Base-by-base conservation (phyloP, 2,797 vertebrate genomes). In the Epinephelus coioides region DNA sequence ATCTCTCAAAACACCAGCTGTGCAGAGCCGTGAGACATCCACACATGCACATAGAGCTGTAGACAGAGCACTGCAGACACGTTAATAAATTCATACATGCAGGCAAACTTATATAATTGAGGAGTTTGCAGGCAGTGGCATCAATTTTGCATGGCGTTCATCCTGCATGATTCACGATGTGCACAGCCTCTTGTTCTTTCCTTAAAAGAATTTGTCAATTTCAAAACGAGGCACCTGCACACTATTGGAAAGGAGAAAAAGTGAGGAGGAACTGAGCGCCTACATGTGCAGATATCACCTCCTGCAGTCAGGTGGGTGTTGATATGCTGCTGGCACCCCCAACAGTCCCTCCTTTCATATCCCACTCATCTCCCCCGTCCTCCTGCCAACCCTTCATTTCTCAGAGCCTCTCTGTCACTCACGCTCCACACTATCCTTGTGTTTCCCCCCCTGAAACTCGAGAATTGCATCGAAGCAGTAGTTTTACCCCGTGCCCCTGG, bases 1-100 rank as follows among this genome's bases (percentile, higher is more conserved):
- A 91, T 93, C 92, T 93, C 91, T 86, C 76, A 84, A 78, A 93
- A 92, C 92, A 91, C 90, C 90, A 94, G 94, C 93, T 93, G 92
- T 91, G 92, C 88, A 78, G 87, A 84, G 89, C 86, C 69, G 67
- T 84, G 83, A 91, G 91, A 91, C 86, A 85, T 87, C 71, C 82
- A 89, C 79, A 73, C 87, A 87, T 73, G 57, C 80, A 92, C 86
- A 69, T 11, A 57, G 76, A 75, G 88, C 87, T 80, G 88, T 90
- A 91, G 86, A 93, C 92, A 91, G 62, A 88, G 83, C 79, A 60
- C 81, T 19, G 84, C 89, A 85, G 77, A 93, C 83, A 69, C 78
- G 86, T 84, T 81, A 81, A 91, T 82, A 87, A 62, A 90, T 90
- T 91, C 69, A 87, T 84, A 82, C 80, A 76, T 78, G 77, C 86